These are phyloP conservation scores for Druon quercuslanigerum DNA, from an alignment of 1,140 invertebrate genomes.

Conservation along the genomic window DNA sequence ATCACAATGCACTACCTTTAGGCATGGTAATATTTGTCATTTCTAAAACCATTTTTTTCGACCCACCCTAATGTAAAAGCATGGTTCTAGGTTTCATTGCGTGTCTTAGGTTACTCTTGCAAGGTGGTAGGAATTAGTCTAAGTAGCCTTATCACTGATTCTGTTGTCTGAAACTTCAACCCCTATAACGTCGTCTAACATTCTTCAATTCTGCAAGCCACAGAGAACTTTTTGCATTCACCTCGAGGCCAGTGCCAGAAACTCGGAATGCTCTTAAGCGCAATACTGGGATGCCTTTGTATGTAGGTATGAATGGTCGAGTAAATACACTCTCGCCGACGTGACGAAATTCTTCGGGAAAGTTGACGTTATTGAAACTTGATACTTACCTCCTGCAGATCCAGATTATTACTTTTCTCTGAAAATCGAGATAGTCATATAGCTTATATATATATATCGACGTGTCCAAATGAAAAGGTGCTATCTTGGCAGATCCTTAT, in stretches of 20 bases:
- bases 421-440: neutral
- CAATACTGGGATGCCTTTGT: neutral
- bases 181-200: conserved; percentile 31
- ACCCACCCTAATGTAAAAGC: conserved; percentile 21
- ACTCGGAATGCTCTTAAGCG: too few relatives aligned
- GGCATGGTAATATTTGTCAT: too few relatives aligned
- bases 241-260: neutral
- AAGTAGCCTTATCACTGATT: conserved; percentile 57
- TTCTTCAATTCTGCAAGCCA: too few relatives aligned
- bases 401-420: conserved; percentile 18
- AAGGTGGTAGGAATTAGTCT: conserved; percentile 44
- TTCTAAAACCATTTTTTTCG: too few relatives aligned
- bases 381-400: neutral
- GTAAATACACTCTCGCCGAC: conserved; percentile 3
- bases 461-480: too few relatives aligned
- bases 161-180: conserved; percentile 59
- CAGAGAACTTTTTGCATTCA: conserved; percentile 9
- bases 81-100: conserved; percentile 32
- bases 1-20: too few relatives aligned
- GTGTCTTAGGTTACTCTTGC: conserved; percentile 38
- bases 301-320: neutral
- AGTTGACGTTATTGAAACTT: conserved; percentile 22
- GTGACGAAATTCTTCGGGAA: conserved; percentile 19
- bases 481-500: too few relatives aligned
- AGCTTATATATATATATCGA: too few relatives aligned